Percentiles rank a stretch among this genome's conserved stretches.
Evolutionary conservation across 2,888 invertebrate genomes (phyloP).

Genomic region (Cecidostiba fungosa): DNA sequence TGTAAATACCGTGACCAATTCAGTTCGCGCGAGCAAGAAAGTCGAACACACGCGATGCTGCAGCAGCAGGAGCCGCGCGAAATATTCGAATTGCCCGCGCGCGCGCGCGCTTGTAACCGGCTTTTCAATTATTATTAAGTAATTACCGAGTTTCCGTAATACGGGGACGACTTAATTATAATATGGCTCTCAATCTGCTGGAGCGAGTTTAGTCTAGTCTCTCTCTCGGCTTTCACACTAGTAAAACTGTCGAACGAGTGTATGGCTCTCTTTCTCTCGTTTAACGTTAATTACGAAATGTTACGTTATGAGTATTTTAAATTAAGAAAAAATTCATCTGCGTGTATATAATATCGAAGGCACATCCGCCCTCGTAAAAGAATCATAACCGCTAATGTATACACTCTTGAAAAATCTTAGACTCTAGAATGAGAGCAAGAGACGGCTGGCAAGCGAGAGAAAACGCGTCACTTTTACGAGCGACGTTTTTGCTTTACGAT

Average conservation of each 20-base stretch:
- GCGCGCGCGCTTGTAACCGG: constrained; percentile 39
- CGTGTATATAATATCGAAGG: neutral
- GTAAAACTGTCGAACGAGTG: constrained; percentile 1
- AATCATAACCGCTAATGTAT: neutral
- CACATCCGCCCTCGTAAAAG: neutral
- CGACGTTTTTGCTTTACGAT: constrained; percentile 63
- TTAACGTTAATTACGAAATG: neutral
- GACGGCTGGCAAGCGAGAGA: neutral
- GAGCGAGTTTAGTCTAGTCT: constrained; percentile 6
- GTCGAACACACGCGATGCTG: constrained; percentile 23
- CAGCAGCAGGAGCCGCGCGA: constrained; percentile 4
- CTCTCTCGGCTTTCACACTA: neutral
- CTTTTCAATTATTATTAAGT: constrained; percentile 62
- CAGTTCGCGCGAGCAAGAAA: neutral
- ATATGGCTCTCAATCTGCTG: neutral
- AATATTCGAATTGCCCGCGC: constrained; percentile 4
- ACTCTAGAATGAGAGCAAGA: constrained; percentile 1
- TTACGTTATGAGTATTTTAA: neutral
- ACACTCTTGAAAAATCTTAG: constrained; percentile 10
- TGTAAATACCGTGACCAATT: constrained; percentile 59
- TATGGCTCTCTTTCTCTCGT: neutral
- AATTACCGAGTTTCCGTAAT: constrained; percentile 59
- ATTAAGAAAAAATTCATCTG: neutral
- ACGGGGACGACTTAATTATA: constrained; percentile 59
- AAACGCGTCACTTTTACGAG: constrained; percentile 53